Evolutionary conservation across 2,888 invertebrate species (phyloP), one percentile per base, ranked within the genome.

Genomic region (Xestia c-nigrum): DNA sequence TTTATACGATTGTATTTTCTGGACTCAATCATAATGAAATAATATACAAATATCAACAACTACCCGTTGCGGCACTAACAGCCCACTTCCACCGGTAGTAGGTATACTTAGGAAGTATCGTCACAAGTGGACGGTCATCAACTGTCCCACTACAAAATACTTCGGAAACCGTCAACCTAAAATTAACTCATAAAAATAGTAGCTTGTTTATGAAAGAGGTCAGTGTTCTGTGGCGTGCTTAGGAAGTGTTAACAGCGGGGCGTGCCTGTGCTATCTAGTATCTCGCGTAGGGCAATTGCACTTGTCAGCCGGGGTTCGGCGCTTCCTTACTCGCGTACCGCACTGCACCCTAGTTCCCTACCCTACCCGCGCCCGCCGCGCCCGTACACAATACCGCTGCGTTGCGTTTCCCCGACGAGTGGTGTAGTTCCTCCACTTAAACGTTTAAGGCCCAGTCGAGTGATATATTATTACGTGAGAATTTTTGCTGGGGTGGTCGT

Each of bases 201-300:
- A 87, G 85, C 83, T 87, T 78, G 65, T 84, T 86, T 85, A 87
- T 87, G 83, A 85, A 87, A 87, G 90, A 82, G 92, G 91, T 91
- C 94, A 90, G 90, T 89, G 93, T 87, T 89, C 92, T 83, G 87
- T 94, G 85, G 93, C 94, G 94, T 94, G 94, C 90, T 86, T 82
- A 89, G 92, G 91, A 93, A 92, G 94, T 94, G 94, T 94, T 94
- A 94, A 94, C 93, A 93, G 89, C 91, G 89, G 92, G 93, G 93
- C 93, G 94, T 91, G 93, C 92, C 93, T 93, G 93, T 89, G 93
- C 94, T 95, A 95, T 95, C 95, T 94, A 88, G 91, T 93, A 95
- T 94, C 94, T 94, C 87, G 90, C 89, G 89, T 89, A 90, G 87
- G 88, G 89, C 93, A 92, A 94, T 94, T 94, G 94, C 93, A 94